These are phyloP conservation scores for Macquaria australasica DNA, from an alignment of 2,113 vertebrate species.

Conservation along the genomic window DNA sequence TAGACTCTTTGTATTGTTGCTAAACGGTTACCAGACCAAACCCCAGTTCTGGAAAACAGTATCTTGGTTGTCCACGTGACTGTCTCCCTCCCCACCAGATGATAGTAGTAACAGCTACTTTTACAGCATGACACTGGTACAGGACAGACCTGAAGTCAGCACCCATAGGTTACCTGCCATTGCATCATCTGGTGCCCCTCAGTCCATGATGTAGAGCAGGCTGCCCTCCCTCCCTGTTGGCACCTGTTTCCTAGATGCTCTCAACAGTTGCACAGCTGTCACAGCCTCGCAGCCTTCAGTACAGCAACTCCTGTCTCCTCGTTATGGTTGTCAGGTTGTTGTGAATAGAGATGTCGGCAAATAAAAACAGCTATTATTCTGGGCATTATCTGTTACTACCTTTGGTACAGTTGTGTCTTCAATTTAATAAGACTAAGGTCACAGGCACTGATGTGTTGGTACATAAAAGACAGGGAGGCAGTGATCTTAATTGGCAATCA, in stretches of 20 bases:
- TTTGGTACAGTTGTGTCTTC: neutral
- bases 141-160: conserved; percentile 25
- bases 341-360: conserved; percentile 18
- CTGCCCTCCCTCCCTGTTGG: neutral
- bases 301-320: neutral
- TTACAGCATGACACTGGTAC: conserved; percentile 52
- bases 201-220: conserved; percentile 1
- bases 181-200: conserved; percentile 58
- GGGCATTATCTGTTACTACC: neutral
- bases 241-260: conserved; percentile 58
- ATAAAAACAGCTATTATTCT: conserved; percentile 15
- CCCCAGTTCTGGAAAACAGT: too few relatives aligned
- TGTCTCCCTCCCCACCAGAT: neutral
- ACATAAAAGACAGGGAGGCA: neutral
- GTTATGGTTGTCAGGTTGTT: neutral
- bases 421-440: neutral
- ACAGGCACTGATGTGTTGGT: neutral
- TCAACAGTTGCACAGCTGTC: conserved; percentile 56
- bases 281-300: neutral
- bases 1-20: neutral
- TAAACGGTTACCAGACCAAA: neutral
- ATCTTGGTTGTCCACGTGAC: neutral
- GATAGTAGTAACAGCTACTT: conserved; percentile 44
- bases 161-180: conserved; percentile 64
- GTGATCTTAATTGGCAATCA: neutral